Percentiles rank a stretch among this genome's conserved stretches.
These are phyloP conservation scores for Argynnis bischoffii DNA, from an alignment of 2,888 invertebrate genomes.

Conservation along the genomic window DNA sequence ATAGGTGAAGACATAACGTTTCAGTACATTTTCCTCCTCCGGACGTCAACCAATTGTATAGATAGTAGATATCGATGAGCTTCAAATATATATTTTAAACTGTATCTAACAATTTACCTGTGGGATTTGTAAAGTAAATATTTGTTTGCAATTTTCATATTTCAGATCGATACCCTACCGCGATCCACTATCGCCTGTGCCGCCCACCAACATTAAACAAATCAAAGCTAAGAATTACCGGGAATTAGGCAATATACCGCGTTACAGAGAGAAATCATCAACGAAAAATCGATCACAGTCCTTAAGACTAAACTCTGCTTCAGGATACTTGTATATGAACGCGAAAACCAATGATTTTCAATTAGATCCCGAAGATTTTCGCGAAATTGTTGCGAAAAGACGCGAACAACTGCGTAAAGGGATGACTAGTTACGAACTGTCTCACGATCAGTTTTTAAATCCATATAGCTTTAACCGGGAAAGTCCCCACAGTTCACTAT, in stretches of 20 bases:
- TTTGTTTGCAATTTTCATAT: constrained; percentile 10
- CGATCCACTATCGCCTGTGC: constrained; percentile 67
- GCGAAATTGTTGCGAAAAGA: constrained; percentile 72
- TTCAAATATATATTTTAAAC: too few relatives aligned
- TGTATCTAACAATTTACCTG: too few relatives aligned
- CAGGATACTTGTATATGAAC: constrained; percentile 78
- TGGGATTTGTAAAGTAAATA: background rate
- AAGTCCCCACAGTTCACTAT: constrained; percentile 69
- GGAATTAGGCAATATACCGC: constrained; percentile 63
- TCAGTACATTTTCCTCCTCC: too few relatives aligned
- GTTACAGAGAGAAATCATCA: constrained; percentile 72
- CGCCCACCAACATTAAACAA: constrained; percentile 68
- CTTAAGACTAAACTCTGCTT: constrained; percentile 73
- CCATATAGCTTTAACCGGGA: constrained; percentile 58
- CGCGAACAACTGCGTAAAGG: constrained; percentile 70
- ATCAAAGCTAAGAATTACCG: constrained; percentile 65
- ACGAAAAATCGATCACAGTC: constrained; percentile 69
- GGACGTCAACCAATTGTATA: too few relatives aligned
- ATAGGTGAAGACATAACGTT: too few relatives aligned
- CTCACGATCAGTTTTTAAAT: constrained; percentile 62
- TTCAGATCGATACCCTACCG: constrained; percentile 72
- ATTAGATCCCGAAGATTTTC: constrained; percentile 73
- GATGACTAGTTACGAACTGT: constrained; percentile 68
- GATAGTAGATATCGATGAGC: too few relatives aligned
- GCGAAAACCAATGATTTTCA: constrained; percentile 75